A percentile compares a stretch with the other conserved stretches of the same genome.
Conservation (phyloP, 2,888 invertebrate species). For the Zele albiditarsus region DNA sequence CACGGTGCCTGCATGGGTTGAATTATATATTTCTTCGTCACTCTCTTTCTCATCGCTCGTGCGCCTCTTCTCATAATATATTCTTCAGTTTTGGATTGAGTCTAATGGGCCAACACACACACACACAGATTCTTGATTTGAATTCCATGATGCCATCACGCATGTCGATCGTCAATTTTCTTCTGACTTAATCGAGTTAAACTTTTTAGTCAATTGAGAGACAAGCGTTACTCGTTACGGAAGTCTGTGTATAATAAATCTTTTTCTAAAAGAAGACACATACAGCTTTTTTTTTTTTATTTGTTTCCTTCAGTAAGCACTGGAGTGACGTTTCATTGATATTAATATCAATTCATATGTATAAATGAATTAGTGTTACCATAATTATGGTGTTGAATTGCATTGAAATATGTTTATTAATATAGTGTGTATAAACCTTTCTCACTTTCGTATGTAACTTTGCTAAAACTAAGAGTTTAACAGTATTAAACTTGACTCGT, state of each 20-base stretch:
- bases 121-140: constrained; percentile 46
- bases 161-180: constrained; percentile 30
- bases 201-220: constrained; percentile 32
- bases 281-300: background rate
- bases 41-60: background rate
- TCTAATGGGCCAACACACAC: constrained; percentile 47
- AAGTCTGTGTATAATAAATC: background rate
- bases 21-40: background rate
- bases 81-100: constrained; percentile 18
- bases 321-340: background rate
- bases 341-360: background rate
- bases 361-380: background rate
- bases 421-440: background rate
- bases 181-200: constrained; percentile 51
- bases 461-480: constrained; percentile 51
- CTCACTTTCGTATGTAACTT: constrained; percentile 35
- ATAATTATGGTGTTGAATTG: background rate
- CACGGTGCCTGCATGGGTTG: constrained; percentile 29
- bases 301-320: background rate
- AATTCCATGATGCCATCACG: constrained; percentile 42
- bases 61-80: background rate
- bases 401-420: constrained; percentile 11
- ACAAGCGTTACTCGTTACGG: constrained; percentile 21
- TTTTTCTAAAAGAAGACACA: background rate
- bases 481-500: constrained; percentile 55